These are phyloP conservation scores for Grantiella picta DNA, from an alignment of 2,113 vertebrate genomes.

Conservation along the genomic window DNA sequence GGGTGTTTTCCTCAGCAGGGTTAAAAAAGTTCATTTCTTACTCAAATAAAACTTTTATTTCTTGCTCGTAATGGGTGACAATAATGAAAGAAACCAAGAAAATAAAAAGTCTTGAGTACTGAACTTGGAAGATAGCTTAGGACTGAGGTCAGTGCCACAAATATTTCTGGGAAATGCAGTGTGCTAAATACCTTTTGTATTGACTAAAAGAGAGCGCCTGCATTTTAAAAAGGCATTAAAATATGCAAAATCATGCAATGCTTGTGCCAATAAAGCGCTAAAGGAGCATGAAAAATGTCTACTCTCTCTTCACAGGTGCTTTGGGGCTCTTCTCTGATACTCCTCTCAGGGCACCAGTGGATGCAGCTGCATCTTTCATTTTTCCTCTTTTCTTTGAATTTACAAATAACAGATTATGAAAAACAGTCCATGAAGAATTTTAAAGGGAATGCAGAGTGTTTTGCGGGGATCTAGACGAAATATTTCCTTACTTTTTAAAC, in stretches of 20 bases:
- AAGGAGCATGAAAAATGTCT: not conserved
- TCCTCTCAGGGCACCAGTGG: not conserved
- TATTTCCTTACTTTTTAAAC: not conserved
- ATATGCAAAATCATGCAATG: not conserved
- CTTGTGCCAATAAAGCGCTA: not conserved
- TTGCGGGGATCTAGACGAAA: not conserved
- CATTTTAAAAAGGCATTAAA: not conserved
- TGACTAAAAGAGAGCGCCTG: not conserved
- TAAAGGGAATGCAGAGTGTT: not conserved
- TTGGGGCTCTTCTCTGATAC: not conserved
- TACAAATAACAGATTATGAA: not conserved
- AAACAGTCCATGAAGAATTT: not conserved
- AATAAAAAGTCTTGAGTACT: not conserved
- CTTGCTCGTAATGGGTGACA: not conserved
- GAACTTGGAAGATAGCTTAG: not conserved
- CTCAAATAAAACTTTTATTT: not conserved
- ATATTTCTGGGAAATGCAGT: not conserved
- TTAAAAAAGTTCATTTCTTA: not conserved
- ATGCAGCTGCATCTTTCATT: not conserved
- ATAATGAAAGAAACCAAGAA: not conserved
- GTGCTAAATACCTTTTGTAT: not conserved
- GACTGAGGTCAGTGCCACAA: not conserved
- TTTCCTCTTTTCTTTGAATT: not conserved
- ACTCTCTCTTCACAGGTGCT: fast-evolving
- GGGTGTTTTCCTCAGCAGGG: not conserved